Conservation (phyloP, 1,140 invertebrate genomes). For the Leptoteleia sp. region DNA sequence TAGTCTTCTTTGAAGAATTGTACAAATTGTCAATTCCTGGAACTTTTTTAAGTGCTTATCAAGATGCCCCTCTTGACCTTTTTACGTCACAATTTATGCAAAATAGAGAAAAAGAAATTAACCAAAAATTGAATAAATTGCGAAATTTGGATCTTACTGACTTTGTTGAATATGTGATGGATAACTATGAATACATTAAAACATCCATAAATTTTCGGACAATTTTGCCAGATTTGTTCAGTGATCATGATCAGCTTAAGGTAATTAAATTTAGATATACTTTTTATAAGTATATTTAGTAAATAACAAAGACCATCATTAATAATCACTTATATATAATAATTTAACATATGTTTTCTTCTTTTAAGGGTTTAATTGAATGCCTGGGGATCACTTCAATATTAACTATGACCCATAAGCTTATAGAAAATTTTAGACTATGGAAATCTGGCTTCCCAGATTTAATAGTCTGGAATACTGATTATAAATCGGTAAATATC, state of each 20-base stretch:
- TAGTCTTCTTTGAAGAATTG: conserved; percentile 90
- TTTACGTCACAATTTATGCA: conserved; percentile 84
- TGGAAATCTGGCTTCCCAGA: conserved; percentile 90
- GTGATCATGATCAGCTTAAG: conserved; percentile 78
- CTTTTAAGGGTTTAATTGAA: conserved; percentile 79
- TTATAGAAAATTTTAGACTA: conserved; percentile 82
- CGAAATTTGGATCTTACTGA: conserved; percentile 72
- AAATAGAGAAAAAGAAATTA: conserved; percentile 83
- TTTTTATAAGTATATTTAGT: no score
- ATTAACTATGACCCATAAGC: conserved; percentile 84
- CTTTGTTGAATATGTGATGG: conserved; percentile 74
- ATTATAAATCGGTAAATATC: conserved; percentile 77
- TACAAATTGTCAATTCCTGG: conserved; percentile 84
- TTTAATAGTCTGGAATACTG: conserved; percentile 88
- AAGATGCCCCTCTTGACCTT: conserved; percentile 87
- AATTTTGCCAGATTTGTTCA: conserved; percentile 81
- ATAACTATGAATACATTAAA: no score
- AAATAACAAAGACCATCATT: no score
- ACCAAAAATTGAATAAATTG: conserved; percentile 81
- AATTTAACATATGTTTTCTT: conserved; percentile 1
- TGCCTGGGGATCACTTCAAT: conserved; percentile 83
- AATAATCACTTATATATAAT: no score
- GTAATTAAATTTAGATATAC: conserved; percentile 68
- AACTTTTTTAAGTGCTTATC: conserved; percentile 85
- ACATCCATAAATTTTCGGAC: conserved; percentile 76